Base-by-base conservation (phyloP, 2,113 vertebrate species). In the Syrrhaptes paradoxus region DNA sequence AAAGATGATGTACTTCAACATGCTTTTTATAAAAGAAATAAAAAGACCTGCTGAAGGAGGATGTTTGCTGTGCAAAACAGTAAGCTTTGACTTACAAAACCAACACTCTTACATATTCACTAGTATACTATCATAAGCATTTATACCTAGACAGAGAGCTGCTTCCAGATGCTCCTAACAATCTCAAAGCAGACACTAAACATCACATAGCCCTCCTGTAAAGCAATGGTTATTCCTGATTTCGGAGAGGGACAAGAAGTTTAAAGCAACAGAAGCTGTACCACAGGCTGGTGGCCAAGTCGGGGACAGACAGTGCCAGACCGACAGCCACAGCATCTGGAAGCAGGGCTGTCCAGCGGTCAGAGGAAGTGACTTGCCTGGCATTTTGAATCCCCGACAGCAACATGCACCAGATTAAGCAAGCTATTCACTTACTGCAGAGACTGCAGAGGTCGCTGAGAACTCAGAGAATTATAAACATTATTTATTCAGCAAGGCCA, bases 321-420 rank as follows among this genome's bases (percentile, higher is more conserved):
- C 38, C 3, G 5, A 49, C n/a, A 75, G 58, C 25, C 62, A 20
- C 28, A 7, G 41, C 2, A 5, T 51, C 51, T 85, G 48, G 21
- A 51, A 72, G 63, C 46, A 67, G 48, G 26, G 16, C 32, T 68
- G 29, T 8, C 32, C 3, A 2, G 24, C 12, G 5, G 1, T 22
- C 63, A 71, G 15, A 32, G 7, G 20, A 13, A 9, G 15, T 0
- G 1, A 54, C 51, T 0, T 0, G 43, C 34, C 65, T 81, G 67
- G 31, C 3, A 1, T 46, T 76, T 31, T 8, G 17, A 45, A 59
- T 38, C 20, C 32, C 54, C 49, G 51, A 9, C 6, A 14, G 9
- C 59, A 74, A 12, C 0, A 0, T 7, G 24, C 38, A 55, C 38
- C 0, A 0, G 58, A 85, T 71, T 52, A 22, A 85, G 36, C 29